phyloP scores from a whole-genome alignment of 2,113 vertebrate genomes.

The Chionomys nivalis region DNA sequence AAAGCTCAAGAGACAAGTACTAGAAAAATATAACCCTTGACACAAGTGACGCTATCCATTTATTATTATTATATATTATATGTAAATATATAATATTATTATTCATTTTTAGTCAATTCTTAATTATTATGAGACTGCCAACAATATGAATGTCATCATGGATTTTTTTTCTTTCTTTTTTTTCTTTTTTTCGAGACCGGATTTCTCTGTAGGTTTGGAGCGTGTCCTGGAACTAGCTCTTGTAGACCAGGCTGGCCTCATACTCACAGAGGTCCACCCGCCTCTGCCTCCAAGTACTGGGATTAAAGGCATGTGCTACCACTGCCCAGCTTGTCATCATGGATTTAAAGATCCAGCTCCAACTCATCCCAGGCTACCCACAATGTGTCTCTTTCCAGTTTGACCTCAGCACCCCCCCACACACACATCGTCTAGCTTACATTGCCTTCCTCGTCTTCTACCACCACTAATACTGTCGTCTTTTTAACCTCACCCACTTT shows the following conservation, averaged over 20 bases:
- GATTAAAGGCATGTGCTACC: too few species aligned
- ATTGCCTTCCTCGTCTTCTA: background rate
- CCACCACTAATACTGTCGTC: too few species aligned
- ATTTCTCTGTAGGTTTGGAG: too few species aligned
- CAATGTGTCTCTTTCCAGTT: conserved; percentile 12
- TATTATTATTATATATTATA: background rate
- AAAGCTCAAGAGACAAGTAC: conserved; percentile 38
- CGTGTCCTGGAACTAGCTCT: too few species aligned
- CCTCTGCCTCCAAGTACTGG: too few species aligned
- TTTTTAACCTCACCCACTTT: background rate
- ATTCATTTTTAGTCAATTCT: conserved; percentile 14
- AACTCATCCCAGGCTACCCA: background rate
- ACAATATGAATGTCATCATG: background rate
- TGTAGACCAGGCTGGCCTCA: too few species aligned
- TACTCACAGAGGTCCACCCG: too few species aligned
- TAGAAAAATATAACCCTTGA: background rate
- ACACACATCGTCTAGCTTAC: background rate
- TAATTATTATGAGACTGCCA: conserved; percentile 11
- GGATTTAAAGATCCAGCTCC: conserved; percentile 14
- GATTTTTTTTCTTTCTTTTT: too few species aligned
- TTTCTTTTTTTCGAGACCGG: too few species aligned
- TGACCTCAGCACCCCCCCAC: background rate
- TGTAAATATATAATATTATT: too few species aligned
- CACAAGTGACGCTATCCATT: background rate
- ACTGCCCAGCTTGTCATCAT: background rate